Evolutionary conservation across 2,113 vertebrate species (phyloP).

Genomic region (Clarias batrachus): DNA sequence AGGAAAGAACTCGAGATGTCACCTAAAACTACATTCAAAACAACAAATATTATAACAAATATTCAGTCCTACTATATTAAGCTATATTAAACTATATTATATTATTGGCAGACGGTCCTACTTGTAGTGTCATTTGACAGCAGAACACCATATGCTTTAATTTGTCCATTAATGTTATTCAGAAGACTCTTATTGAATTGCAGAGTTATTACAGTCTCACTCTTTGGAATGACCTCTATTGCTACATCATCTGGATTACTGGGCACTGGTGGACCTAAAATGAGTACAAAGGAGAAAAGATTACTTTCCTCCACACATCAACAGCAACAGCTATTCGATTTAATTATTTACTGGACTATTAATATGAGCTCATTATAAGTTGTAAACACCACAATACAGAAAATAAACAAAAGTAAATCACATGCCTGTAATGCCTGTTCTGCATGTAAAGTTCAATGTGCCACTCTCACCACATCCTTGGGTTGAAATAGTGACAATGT

Average conservation of each 20-base stretch:
- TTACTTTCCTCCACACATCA: background rate
- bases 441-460: constrained; percentile 44
- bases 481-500: constrained; percentile 70
- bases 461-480: constrained; percentile 67
- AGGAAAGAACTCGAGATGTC: background rate
- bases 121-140: constrained; percentile 61
- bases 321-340: background rate
- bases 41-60: background rate
- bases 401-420: background rate
- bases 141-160: constrained; percentile 79
- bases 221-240: rapidly evolving
- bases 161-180: constrained; percentile 68
- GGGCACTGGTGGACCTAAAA: constrained; percentile 72
- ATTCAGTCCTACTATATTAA: background rate
- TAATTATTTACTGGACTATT: background rate
- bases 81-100: background rate
- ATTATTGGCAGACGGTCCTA: constrained; percentile 42
- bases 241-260: rapidly evolving
- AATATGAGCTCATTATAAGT: background rate
- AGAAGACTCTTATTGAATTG: constrained; percentile 56
- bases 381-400: background rate
- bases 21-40: constrained; percentile 5
- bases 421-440: constrained; percentile 79
- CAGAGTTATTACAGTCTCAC: constrained; percentile 46
- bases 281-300: background rate